Base-by-base conservation (phyloP, 1,140 invertebrate species). In the Meteorus sp. region DNA sequence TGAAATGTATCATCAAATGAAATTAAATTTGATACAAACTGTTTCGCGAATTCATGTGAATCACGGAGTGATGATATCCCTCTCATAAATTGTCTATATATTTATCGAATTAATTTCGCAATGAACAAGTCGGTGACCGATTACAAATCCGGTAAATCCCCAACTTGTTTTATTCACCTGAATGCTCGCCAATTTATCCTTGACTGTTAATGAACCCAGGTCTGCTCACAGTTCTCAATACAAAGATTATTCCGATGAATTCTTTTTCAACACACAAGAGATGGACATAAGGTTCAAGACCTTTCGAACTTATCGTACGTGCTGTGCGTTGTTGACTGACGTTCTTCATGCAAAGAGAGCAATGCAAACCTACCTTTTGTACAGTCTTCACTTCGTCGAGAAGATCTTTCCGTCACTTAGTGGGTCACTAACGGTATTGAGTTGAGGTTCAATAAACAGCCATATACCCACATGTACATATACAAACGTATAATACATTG, bases 321-420 rank as follows among this genome's bases (percentile, higher is more conserved):
- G 45, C 41, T 55, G 53, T 35, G 57, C 52, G 22, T 67, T 51
- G 65, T 64, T 69, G 67, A 77, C 72, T 76, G 75, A 63, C 52
- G 62, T 68, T 68, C 63, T n/a, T n/a, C n/a, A n/a, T n/a, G n/a
- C n/a, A n/a, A n/a, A n/a, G n/a, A n/a, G n/a, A n/a, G n/a, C n/a
- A n/a, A n/a, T n/a, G n/a, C n/a, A n/a, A n/a, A n/a, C n/a, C n/a
- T n/a, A n/a, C n/a, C n/a, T n/a, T n/a, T n/a, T n/a, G n/a, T n/a
- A n/a, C n/a, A n/a, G n/a, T n/a, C n/a, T n/a, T n/a, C n/a, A n/a
- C n/a, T n/a, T n/a, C n/a, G n/a, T n/a, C n/a, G n/a, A n/a, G n/a
- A n/a, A n/a, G n/a, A n/a, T n/a, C n/a, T n/a, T 68, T 74, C 72
- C 74, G 60, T 72, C 72, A 71, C 65, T 75, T 76, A 78, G 74